phyloP scores from a whole-genome alignment of 1,140 invertebrate species.

The Mylabris phalerata region DNA sequence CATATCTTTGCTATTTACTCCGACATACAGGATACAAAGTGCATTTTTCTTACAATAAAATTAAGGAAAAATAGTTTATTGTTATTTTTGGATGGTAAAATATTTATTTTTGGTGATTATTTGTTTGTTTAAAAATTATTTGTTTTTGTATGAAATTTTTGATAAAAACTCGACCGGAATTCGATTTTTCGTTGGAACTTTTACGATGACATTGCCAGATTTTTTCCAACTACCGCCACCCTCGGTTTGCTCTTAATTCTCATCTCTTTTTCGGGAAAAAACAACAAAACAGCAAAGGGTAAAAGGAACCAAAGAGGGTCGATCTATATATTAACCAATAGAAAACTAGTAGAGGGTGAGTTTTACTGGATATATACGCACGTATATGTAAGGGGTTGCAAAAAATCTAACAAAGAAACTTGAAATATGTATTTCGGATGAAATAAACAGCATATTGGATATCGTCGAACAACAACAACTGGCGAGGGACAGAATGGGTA shows the following conservation, averaged over 20 bases:
- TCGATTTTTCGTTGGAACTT: no score
- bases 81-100: constrained; percentile 38
- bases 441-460: constrained; percentile 14
- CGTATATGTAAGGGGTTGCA: constrained; percentile 17
- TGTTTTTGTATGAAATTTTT: no score
- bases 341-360: constrained; percentile 19
- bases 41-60: constrained; percentile 32
- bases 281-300: constrained; percentile 26
- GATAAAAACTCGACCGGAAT: no score
- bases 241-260: no score
- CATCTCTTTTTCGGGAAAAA: constrained; percentile 25
- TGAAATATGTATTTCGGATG: constrained; percentile 14
- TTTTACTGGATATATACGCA: background rate
- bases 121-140: constrained; percentile 23
- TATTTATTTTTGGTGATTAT: constrained; percentile 35
- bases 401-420: constrained; percentile 15
- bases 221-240: no score
- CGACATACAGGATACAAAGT: constrained; percentile 32
- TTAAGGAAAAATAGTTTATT: constrained; percentile 23
- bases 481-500: no score
- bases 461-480: background rate
- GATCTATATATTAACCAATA: constrained; percentile 12
- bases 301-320: constrained; percentile 12
- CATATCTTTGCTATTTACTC: constrained; percentile 36
- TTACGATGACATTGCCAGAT: no score